Evolutionary conservation across 2,797 vertebrate genomes (phyloP), one percentile per base, ranked within the genome.

Genomic region (Anguilla obscura): DNA sequence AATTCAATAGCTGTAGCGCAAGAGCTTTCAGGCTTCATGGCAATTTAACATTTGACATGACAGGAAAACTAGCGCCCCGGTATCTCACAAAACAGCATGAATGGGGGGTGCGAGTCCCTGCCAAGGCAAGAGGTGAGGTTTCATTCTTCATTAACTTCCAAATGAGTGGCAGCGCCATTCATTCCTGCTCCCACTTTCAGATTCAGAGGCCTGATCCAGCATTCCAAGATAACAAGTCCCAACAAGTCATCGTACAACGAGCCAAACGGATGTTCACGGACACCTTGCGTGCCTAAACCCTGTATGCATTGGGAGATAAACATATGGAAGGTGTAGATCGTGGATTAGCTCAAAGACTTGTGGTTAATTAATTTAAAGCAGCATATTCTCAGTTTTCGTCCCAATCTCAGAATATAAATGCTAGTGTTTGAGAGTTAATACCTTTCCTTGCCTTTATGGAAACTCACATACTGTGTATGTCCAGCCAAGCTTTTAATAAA

Each of bases 121-220:
- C 96, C 94, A 95, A 95, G 95, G 93, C 95, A 95, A 96, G 96
- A 98, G 98, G 97, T 98, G 97, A 97, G 97, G 94, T 95, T 96
- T 98, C 97, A 97, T 92, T 95, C 94, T 95, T 90, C 93, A 97
- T 98, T 97, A 97, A 92, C 92, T 91, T 97, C 96, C 97, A 95
- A 94, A 30, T 63, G 93, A 89, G 93, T 92, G 95, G 94, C 96
- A 95, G 96, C 91, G 87, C 90, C 92, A 93, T 94, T 93, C 93
- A 91, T 93, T 97, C 94, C 94, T 94, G 94, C 94, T 95, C 95
- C 96, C 96, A 96, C 96, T 95, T 95, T 92, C 92, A 18, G 48
- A 0, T 88, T 93, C 91, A 0, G 2, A 69, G 90, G 93, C 91
- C 91, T 27, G 89, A 86, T 90, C 92, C 86, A 90, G 93, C 88